Evolutionary conservation across 2,797 vertebrate genomes (phyloP).

Genomic region (Falco cherrug): DNA sequence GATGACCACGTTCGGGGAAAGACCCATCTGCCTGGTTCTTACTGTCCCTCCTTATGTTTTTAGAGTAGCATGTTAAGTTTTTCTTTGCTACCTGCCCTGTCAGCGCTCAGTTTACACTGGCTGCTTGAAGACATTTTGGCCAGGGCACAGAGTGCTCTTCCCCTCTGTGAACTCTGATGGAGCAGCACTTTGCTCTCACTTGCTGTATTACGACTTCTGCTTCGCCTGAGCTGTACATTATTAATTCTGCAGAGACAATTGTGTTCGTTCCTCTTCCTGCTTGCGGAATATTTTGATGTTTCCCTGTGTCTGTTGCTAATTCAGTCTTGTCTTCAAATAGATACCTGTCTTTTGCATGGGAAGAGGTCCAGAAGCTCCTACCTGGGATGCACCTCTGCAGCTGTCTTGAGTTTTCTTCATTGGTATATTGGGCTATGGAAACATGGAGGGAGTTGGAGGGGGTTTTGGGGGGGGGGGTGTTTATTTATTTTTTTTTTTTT

Average conservation of each 20-base stretch:
- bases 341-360: background rate
- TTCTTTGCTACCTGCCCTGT: background rate
- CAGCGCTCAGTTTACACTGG: background rate
- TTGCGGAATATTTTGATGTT: background rate
- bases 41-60: background rate
- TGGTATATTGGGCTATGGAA: background rate
- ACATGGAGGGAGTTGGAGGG: background rate
- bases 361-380: background rate
- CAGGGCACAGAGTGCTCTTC: background rate
- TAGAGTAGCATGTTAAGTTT: background rate
- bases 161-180: background rate
- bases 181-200: background rate
- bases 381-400: background rate
- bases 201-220: background rate
- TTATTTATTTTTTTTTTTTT: no score
- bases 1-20: rapidly evolving
- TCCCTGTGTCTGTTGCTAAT: background rate
- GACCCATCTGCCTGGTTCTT: rapidly evolving
- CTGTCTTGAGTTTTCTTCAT: background rate
- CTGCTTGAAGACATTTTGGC: background rate
- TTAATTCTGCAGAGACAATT: background rate
- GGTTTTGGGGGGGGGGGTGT: background rate
- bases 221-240: background rate
- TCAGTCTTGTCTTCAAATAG: background rate
- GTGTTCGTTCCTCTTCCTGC: background rate